Percentiles rank a stretch among this genome's conserved stretches.
These are phyloP conservation scores for Polydrusus pterygomalis DNA, from an alignment of 2,888 invertebrate species.

Conservation along the genomic window DNA sequence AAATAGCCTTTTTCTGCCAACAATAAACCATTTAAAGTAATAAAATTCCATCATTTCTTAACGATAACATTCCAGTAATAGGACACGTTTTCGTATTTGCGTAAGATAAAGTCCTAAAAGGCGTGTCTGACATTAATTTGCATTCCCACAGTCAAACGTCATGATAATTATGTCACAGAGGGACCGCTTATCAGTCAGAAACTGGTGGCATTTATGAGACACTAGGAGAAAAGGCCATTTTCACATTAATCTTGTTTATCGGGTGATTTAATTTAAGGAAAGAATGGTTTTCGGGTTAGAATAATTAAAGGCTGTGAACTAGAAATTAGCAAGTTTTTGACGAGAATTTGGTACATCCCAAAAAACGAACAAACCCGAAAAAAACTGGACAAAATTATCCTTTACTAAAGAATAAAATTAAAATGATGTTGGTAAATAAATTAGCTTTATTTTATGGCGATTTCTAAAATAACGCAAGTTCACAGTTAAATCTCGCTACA, in stretches of 20 bases:
- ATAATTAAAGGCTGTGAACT: background rate
- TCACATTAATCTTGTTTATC: constrained; percentile 30
- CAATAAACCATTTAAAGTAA: constrained; percentile 21
- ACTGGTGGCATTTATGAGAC: constrained; percentile 25
- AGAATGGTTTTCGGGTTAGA: background rate
- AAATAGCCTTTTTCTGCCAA: constrained; percentile 6
- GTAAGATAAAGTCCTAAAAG: constrained; percentile 39
- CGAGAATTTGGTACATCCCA: too few species aligned
- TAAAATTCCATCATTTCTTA: constrained; percentile 19
- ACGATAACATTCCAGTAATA: constrained; percentile 36
- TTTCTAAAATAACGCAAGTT: too few species aligned
- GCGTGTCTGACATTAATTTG: constrained; percentile 38
- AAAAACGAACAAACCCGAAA: too few species aligned
- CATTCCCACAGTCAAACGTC: constrained; percentile 38
- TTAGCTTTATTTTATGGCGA: too few species aligned
- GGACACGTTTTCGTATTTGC: constrained; percentile 28
- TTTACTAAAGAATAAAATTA: too few species aligned
- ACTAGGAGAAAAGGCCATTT: constrained; percentile 21
- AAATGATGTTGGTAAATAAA: too few species aligned
- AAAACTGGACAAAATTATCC: too few species aligned
- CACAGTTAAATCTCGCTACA: too few species aligned
- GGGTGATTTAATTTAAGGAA: constrained; percentile 11
- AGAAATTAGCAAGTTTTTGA: background rate
- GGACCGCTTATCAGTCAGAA: constrained; percentile 39
- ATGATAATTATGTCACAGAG: constrained; percentile 38